Base-by-base conservation (phyloP, 2,113 vertebrate genomes). In the Tachysurus vachellii region DNA sequence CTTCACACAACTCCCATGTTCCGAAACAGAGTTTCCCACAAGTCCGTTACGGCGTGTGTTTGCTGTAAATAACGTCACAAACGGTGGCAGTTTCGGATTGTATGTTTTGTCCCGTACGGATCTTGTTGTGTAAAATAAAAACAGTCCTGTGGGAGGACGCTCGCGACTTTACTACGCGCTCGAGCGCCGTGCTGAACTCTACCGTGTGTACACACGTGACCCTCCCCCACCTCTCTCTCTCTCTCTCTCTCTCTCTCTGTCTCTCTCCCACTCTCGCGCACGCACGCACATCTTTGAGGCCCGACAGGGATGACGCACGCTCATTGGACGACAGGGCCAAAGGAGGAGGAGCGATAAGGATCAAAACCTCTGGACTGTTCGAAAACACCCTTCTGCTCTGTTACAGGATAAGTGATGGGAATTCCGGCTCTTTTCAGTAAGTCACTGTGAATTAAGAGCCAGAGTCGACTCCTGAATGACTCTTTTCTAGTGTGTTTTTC, bases 141-240 rank as follows among this genome's bases (percentile, higher is more conserved):
- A 23, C 19, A 7, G 13, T 28, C 28, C 14, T 16, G 90, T 89
- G 92, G 93, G 64, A 73, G 71, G 94, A 93, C 92, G 92, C 87
- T 73, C 75, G 87, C 85, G 88, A 91, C 90, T 93, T 87, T 94
- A 94, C 95, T 94, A 94, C 93, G 88, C 89, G 90, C 83, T 85
- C 88, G 91, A 92, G 91, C 76, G n/a, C 64, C 92, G 91, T 87
- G 88, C 92, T 88, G 85, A 91, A 89, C 91, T 84, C 92, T 61
- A 86, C 93, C 86, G 86, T 96, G 95, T 96, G 93, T 95, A 95
- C 95, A 95, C 94, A 95, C 94, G 94, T 95, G 94, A 94, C 94
- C 94, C 94, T 94, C 95, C 95, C 95, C 94, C 93, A 93, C 91
- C 0, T 70, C 56, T 91, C 89, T 70, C 85, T 50, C 56, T 83